phyloP scores from a whole-genome alignment of 2,888 invertebrate genomes.

The Clitarchus hookeri region DNA sequence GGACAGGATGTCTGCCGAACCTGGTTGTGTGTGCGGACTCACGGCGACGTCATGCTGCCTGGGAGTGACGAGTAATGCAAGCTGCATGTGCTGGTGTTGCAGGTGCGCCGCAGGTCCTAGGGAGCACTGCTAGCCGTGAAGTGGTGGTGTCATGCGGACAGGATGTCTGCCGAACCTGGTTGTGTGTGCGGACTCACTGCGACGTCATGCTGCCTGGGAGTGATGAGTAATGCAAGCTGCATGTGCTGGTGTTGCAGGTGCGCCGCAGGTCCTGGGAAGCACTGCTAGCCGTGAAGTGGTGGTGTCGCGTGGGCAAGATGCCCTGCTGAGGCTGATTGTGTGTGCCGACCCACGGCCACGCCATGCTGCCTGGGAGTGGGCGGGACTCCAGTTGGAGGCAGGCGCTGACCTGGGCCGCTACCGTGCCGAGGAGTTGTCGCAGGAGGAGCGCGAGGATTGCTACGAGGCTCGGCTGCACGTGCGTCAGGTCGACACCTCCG shows the following conservation, averaged over 20 bases:
- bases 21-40: too few relatives aligned
- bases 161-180: constrained; percentile 74
- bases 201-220: constrained; percentile 74
- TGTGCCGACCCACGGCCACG: constrained; percentile 87
- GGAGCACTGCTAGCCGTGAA: constrained; percentile 52
- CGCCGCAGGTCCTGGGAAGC: constrained; percentile 68
- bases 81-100: constrained; percentile 33
- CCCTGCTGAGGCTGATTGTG: constrained; percentile 74
- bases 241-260: constrained; percentile 55
- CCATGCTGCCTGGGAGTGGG: constrained; percentile 88
- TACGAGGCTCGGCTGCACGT: constrained; percentile 81
- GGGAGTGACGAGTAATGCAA: background rate
- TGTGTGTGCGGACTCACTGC: constrained; percentile 87
- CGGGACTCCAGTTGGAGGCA: constrained; percentile 77
- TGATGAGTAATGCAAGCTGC: background rate
- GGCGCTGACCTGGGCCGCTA: constrained; percentile 73
- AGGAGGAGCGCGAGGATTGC: constrained; percentile 77
- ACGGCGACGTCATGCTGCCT: too few relatives aligned
- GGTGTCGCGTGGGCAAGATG: constrained; percentile 78
- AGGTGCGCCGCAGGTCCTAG: constrained; percentile 69
- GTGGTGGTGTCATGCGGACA: constrained; percentile 78
- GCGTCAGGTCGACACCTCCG: constrained; percentile 72
- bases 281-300: constrained; percentile 60
- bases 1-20: too few relatives aligned
- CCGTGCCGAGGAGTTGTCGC: constrained; percentile 70